phyloP scores from a whole-genome alignment of 2,888 invertebrate genomes.

The Anoncus sp. region DNA sequence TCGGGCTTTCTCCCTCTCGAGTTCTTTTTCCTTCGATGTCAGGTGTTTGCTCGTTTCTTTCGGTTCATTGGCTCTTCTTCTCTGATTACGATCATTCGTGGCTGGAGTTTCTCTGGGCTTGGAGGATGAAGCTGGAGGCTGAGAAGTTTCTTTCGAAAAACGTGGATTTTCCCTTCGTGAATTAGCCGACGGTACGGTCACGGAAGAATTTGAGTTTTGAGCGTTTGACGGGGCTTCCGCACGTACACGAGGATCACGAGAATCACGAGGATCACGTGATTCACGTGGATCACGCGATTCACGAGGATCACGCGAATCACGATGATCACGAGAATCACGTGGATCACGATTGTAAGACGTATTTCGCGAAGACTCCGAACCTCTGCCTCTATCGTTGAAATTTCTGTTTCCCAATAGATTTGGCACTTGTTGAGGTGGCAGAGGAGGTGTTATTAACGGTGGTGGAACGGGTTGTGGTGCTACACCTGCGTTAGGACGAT shows the following conservation, averaged over 20 bases:
- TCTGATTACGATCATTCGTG: slow-evolving; percentile 70
- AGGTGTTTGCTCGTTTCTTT: slow-evolving; percentile 57
- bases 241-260: slow-evolving; percentile 40
- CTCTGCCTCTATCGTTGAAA: slow-evolving; percentile 67
- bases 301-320: slow-evolving; percentile 37
- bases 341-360: slow-evolving; percentile 58
- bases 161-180: slow-evolving; percentile 71
- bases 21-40: slow-evolving; percentile 47
- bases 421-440: background rate
- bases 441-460: slow-evolving; percentile 16
- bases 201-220: slow-evolving; percentile 39
- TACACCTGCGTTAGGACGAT: slow-evolving; percentile 54
- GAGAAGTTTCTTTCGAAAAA: slow-evolving; percentile 69
- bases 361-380: slow-evolving; percentile 63
- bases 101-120: slow-evolving; percentile 52
- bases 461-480: slow-evolving; percentile 54
- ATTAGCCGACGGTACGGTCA: slow-evolving; percentile 21
- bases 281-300: slow-evolving; percentile 51
- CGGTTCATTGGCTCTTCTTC: slow-evolving; percentile 66
- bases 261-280: slow-evolving; percentile 24
- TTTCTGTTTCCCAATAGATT: slow-evolving; percentile 29
- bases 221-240: slow-evolving; percentile 3
- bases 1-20: slow-evolving; percentile 57
- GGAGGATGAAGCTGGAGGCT: background rate
- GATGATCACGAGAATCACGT: slow-evolving; percentile 47